Evolutionary conservation across 2,888 invertebrate species (phyloP), one percentile per base, ranked within the genome.

Genomic region (Gortyna flavago): DNA sequence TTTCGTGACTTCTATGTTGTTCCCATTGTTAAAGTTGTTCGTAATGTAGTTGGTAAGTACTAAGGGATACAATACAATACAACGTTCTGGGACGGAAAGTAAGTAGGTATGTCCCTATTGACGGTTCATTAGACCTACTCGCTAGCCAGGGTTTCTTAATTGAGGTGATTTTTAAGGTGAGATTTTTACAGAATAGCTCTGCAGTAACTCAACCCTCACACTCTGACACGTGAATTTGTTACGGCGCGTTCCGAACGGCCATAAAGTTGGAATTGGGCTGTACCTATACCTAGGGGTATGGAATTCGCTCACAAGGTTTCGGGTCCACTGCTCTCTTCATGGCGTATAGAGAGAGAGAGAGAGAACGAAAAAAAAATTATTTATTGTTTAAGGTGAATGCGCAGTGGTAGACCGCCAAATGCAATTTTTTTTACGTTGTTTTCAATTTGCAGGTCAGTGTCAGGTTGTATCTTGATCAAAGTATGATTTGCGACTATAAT

Each of bases 61-160:
- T 18, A 61, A 8, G 6, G n/a, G 29, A 18, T 18, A 18, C 32
- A 35, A 61, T 3, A 2, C 6, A 18, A 18, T 18, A 18, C 29
- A 44, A 16, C 29, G n/a, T 13, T n/a, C 16, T n/a, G n/a, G 4
- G 11, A n/a, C 7, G 8, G 8, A 32, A 21, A 32, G 18, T 32
- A 32, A 8, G 61, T 61, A 61, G 2, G 25, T 70, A 41, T 9
- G 4, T 11, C 29, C 16, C 32, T 32, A n/a, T 74, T 21, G 32
- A 35, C 59, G 57, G 4, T 74, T 38, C 25, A 78, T 62, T 62
- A 75, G 9, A 64, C 51, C 41, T 41, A 48, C n/a, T 8, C 18
- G 13, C 65, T 11, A 57, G 57, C 48, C 48, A 38, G 35, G 35
- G 29, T 51, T 64, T 73, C 64, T 44, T 74, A 74, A 78, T 81